Conservation (phyloP, 2,797 vertebrate genomes). For the Perodicticus potto region DNA sequence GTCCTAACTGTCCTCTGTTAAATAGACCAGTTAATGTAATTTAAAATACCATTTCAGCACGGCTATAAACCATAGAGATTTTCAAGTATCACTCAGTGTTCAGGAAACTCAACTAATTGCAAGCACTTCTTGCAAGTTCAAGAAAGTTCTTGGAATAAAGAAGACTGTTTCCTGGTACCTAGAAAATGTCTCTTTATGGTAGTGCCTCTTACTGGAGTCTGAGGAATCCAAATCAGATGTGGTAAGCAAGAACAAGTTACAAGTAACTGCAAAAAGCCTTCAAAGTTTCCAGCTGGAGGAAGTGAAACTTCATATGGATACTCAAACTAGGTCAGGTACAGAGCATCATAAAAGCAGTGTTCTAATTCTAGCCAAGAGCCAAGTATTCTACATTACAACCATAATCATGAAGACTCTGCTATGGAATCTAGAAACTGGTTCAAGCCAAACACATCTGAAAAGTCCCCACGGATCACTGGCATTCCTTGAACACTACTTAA, state of each 20-base stretch:
- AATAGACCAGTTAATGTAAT: constrained; percentile 56
- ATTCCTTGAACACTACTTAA: neutral
- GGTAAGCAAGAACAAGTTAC: neutral
- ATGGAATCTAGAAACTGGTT: constrained; percentile 35
- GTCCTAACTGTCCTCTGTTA: neutral
- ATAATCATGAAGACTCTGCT: neutral
- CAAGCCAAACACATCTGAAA: neutral
- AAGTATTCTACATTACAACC: neutral
- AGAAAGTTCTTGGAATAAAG: neutral
- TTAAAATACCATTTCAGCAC: constrained; percentile 66
- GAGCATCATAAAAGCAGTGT: neutral
- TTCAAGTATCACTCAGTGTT: constrained; percentile 60
- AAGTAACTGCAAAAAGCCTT: neutral
- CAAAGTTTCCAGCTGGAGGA: constrained; percentile 47
- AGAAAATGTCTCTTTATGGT: constrained; percentile 1
- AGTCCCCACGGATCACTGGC: neutral
- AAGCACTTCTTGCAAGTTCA: constrained; percentile 52
- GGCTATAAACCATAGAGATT: constrained; percentile 63
- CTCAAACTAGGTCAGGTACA: neutral
- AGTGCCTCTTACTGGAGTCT: constrained; percentile 35
- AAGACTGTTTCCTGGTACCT: constrained; percentile 54
- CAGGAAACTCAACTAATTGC: constrained; percentile 48
- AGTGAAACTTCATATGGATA: constrained; percentile 2
- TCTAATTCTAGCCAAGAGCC: constrained; percentile 11
- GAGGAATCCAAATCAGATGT: constrained; percentile 50